Conservation (phyloP, 2,797 vertebrate genomes). For the Pteronotus mesoamericanus region DNA sequence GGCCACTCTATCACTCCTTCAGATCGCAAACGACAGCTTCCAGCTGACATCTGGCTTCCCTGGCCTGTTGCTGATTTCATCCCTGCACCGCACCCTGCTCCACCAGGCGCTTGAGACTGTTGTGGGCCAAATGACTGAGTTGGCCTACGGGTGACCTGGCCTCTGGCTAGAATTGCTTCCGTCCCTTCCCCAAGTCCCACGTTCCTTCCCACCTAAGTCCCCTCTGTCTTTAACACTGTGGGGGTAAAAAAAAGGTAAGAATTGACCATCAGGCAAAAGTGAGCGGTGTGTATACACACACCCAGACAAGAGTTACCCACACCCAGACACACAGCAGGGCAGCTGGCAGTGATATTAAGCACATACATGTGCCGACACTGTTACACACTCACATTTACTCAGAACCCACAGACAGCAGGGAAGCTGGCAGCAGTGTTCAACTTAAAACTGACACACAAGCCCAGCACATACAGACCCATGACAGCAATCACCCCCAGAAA, state of each 20-base stretch:
- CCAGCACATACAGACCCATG: conserved; percentile 39
- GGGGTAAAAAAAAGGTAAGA: conserved; percentile 74
- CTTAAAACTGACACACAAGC: conserved; percentile 54
- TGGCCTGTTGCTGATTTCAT: conserved; percentile 72
- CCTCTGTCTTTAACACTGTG: conserved; percentile 73
- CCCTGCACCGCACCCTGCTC: conserved; percentile 66
- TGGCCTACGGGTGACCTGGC: conserved; percentile 75
- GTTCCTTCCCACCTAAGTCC: conserved; percentile 64
- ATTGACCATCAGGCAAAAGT: conserved; percentile 62
- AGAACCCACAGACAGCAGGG: conserved; percentile 4
- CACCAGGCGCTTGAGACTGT: conserved; percentile 67
- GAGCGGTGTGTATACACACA: not conserved
- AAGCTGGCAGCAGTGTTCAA: conserved; percentile 72
- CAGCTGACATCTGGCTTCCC: conserved; percentile 73
- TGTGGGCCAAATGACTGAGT: conserved; percentile 73
- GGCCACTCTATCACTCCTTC: conserved; percentile 68
- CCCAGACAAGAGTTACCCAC: conserved; percentile 37
- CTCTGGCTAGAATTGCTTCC: conserved; percentile 77
- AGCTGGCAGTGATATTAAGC: conserved; percentile 14
- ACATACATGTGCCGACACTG: not conserved
- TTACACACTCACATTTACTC: not conserved
- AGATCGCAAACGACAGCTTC: conserved; percentile 69
- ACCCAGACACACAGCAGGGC: conserved; percentile 37
- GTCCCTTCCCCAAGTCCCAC: conserved; percentile 69
- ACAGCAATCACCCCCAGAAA: conserved; percentile 53